Evolutionary conservation across 2,797 vertebrate genomes (phyloP), one percentile per base, ranked within the genome.

Genomic region (Xerus rutilus): DNA sequence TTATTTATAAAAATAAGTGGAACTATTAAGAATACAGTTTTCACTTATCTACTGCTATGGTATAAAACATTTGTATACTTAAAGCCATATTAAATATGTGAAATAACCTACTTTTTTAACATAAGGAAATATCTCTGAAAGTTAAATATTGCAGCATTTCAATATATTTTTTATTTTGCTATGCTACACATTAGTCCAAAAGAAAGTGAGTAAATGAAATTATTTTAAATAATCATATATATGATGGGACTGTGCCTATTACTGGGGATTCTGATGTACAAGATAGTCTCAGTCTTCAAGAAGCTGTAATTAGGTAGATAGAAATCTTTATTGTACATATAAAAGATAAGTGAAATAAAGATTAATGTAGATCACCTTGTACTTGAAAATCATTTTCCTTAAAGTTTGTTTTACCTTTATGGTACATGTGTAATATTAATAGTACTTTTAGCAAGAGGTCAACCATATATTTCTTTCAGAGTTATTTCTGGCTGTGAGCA

Each of bases 331-430:
- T 25, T 59, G n/a, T 45, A 52, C 32, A 84, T 62, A 86, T 78
- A 78, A 90, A 92, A 78, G 32, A 67, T 86, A 94, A 35, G 45
- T 83, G 54, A 95, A 65, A 4, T 67, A 49, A n/a, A n/a, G 32
- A 69, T 20, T 86, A 76, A 45, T 73, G 14, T 1, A 77, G 47
- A 69, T 82, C 54, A 13, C 21, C 23, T 7, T 57, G 32, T 76
- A 82, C 79, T 88, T 93, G 73, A 73, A 92, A 96, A 39, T 72
- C 52, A 72, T 73, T 81, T 91, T 84, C 74, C 81, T 73, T 81
- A 85, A 59, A 92, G 9, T 89, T 89, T 93, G 28, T 95, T 94
- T 94, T 95, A 91, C 79, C 18, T 91, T 93, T 84, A 18, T 79
- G 82, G 25, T 76, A 49, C 54, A 73, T 59, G 1, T 72, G 35